Conservation (phyloP, 2,113 vertebrate species). For the Lethenteron reissneri region DNA sequence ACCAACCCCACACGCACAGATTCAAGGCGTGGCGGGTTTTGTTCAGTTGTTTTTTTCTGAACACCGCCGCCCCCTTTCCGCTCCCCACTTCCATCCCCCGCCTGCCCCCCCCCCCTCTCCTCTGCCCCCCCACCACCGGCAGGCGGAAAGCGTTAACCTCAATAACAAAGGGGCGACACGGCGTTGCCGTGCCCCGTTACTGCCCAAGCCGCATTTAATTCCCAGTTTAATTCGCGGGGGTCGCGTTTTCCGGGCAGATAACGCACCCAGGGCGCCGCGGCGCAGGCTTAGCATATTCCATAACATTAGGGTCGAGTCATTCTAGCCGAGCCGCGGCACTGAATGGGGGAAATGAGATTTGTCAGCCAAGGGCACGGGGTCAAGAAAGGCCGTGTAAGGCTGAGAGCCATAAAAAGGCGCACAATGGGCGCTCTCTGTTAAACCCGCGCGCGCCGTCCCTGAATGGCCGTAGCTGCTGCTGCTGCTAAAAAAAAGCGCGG, state of each 20-base stretch:
- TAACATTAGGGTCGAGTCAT: conserved; percentile 2
- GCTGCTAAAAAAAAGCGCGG: too few species aligned
- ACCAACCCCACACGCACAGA: too few species aligned
- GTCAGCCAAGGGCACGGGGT: conserved; percentile 1
- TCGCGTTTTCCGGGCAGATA: conserved; percentile 5
- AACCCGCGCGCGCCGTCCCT: too few species aligned
- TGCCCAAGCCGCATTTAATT: neutral
- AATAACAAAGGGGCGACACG: neutral
- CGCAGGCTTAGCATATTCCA: conserved; percentile 6
- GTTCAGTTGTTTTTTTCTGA: too few species aligned
- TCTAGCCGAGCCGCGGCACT: neutral
- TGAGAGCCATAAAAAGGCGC: neutral
- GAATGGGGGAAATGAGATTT: conserved; percentile 1
- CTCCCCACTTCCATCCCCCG: neutral
- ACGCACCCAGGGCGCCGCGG: neutral
- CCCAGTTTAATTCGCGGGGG: conserved; percentile 4
- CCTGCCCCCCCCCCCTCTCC: neutral
- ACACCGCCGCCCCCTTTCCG: neutral
- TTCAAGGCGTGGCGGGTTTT: too few species aligned
- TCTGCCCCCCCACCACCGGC: neutral
- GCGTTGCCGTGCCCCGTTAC: too few species aligned
- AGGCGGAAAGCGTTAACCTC: neutral
- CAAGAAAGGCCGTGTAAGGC: conserved; percentile 3
- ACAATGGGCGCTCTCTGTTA: neutral
- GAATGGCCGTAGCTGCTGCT: too few species aligned